Conservation (phyloP, 2,888 invertebrate species). For the Serrognathus titanus region DNA sequence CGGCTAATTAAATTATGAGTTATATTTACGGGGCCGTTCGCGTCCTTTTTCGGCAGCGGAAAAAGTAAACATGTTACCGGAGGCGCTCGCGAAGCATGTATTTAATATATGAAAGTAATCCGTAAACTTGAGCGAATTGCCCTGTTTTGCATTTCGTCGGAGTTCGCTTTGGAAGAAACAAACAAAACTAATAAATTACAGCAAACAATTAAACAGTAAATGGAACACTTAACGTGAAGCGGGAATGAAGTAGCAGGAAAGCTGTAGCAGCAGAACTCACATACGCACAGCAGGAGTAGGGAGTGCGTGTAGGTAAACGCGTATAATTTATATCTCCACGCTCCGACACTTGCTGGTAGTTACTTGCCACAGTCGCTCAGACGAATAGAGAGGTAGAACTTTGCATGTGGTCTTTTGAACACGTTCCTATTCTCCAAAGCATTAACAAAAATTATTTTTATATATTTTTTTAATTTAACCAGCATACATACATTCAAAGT, state of each 20-base stretch:
- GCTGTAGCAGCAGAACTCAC: conserved; percentile 3
- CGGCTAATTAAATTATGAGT: background rate
- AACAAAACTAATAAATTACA: conserved; percentile 33
- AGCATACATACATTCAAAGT: too few species aligned
- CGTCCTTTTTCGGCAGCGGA: too few species aligned
- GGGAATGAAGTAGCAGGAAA: conserved; percentile 22
- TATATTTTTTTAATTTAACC: too few species aligned
- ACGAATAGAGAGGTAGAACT: background rate
- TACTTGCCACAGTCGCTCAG: background rate
- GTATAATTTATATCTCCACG: conserved; percentile 31
- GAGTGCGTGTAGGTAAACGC: conserved; percentile 29
- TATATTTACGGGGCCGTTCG: background rate
- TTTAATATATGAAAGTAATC: too few species aligned
- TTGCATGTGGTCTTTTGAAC: background rate
- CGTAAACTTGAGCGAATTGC: too few species aligned
- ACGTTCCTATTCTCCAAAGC: too few species aligned
- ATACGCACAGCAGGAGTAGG: conserved; percentile 21
- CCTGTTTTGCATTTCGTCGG: too few species aligned
- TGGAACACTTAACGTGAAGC: conserved; percentile 32
- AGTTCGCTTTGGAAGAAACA: conserved; percentile 15
- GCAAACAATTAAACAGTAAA: conserved; percentile 39
- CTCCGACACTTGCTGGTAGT: conserved; percentile 25
- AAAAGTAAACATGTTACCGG: too few species aligned
- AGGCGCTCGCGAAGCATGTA: too few species aligned
- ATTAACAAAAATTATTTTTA: too few species aligned